phyloP scores from a whole-genome alignment of 1,140 invertebrate species.

The Lepeophtheirus salmonis region DNA sequence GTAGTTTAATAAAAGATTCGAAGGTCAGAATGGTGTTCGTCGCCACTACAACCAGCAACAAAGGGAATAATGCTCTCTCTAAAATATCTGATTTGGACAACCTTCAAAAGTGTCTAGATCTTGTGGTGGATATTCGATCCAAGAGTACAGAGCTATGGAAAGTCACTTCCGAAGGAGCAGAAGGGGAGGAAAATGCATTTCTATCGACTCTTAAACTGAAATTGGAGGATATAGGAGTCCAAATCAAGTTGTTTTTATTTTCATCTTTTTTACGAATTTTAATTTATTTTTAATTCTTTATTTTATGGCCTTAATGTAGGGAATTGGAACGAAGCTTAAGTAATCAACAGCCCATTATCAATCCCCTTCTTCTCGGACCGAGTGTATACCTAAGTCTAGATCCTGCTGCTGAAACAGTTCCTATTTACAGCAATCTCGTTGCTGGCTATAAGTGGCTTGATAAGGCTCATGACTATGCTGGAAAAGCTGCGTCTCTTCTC shows the following conservation, averaged over 20 bases:
- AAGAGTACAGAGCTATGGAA: background rate
- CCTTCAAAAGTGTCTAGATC: background rate
- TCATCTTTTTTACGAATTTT: no score
- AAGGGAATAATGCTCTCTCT: no score
- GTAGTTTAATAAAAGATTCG: no score
- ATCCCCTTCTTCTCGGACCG: constrained; percentile 1
- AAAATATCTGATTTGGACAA: constrained; percentile 2
- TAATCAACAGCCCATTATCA: constrained; percentile 2
- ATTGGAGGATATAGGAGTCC: background rate
- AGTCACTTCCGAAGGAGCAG: background rate
- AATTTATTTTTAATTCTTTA: no score
- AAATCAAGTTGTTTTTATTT: background rate
- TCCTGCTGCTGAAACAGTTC: background rate
- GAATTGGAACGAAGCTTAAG: background rate
- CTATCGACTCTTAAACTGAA: constrained; percentile 1
- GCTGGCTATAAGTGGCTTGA: constrained; percentile 12
- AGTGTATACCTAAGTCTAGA: constrained; percentile 12
- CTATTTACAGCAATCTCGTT: constrained; percentile 6
- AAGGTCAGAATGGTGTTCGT: no score
- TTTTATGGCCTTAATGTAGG: constrained; percentile 1
- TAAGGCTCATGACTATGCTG: constrained; percentile 12
- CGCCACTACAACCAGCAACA: no score
- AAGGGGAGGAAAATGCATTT: background rate
- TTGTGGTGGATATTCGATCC: constrained; percentile 1
- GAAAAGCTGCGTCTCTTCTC: background rate